phyloP scores from a whole-genome alignment of 2,797 vertebrate genomes.

The Chaenodraco wilsoni region DNA sequence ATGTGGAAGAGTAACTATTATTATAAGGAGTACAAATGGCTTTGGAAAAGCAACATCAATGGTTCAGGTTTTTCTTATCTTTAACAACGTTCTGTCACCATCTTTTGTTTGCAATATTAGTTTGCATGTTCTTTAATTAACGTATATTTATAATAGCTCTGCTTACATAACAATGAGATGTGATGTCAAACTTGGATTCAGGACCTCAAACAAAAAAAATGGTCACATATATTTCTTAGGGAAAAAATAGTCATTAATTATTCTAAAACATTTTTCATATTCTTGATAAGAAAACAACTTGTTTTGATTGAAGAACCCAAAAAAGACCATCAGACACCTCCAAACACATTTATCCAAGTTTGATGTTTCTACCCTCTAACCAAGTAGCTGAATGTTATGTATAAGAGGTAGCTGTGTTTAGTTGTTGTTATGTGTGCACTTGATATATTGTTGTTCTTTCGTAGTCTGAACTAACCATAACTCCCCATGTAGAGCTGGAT shows the following conservation, averaged over 20 bases:
- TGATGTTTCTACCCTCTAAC: slow-evolving; percentile 37
- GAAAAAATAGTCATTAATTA: background rate
- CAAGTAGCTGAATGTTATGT: slow-evolving; percentile 1
- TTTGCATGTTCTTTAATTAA: slow-evolving; percentile 59
- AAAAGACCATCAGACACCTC: background rate
- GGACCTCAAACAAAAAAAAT: background rate
- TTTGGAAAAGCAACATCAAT: background rate
- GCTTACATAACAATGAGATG: slow-evolving; percentile 12
- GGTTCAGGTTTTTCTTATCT: slow-evolving; percentile 13
- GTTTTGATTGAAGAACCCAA: background rate
- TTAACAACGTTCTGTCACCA: background rate
- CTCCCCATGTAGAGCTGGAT: slow-evolving; percentile 68
- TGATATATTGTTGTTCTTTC: slow-evolving; percentile 30
- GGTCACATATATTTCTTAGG: background rate
- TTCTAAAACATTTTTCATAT: background rate
- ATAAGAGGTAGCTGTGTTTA: slow-evolving; percentile 14
- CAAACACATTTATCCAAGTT: slow-evolving; percentile 31
- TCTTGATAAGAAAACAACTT: background rate
- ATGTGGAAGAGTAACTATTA: background rate
- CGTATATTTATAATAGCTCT: background rate
- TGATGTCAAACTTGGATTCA: slow-evolving; percentile 48
- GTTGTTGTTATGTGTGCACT: slow-evolving; percentile 29
- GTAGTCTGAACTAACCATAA: slow-evolving; percentile 49
- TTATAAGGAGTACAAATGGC: too few species aligned
- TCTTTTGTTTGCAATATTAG: slow-evolving; percentile 3